These are phyloP conservation scores for Hemistola chrysoprasaria DNA, from an alignment of 2,888 invertebrate species.

Conservation along the genomic window DNA sequence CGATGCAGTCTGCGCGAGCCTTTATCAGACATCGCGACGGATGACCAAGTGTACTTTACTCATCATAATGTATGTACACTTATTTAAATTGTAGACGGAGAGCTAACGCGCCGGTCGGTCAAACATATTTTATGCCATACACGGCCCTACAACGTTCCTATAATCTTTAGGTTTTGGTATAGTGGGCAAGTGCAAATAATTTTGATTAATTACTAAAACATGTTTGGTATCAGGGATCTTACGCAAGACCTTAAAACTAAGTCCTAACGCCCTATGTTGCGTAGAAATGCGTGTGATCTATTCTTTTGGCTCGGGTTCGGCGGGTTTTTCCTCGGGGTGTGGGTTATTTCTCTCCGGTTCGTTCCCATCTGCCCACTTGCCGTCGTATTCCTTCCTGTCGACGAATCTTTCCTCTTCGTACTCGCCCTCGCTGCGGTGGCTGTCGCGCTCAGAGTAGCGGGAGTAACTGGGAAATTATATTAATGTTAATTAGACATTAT, in stretches of 20 bases:
- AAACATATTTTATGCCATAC: no score
- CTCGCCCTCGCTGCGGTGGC: slow-evolving; percentile 78
- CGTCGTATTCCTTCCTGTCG: slow-evolving; percentile 84
- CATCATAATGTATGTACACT: no score
- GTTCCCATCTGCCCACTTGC: slow-evolving; percentile 85
- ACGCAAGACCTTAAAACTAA: slow-evolving; percentile 6
- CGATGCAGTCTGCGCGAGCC: no score
- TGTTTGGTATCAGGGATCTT: slow-evolving; percentile 6
- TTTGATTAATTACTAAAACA: no score
- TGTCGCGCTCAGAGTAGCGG: slow-evolving; percentile 71
- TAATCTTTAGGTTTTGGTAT: no score
- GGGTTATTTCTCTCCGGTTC: slow-evolving; percentile 59
- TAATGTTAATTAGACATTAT: no score
- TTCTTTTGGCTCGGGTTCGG: slow-evolving; percentile 66
- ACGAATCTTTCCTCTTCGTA: slow-evolving; percentile 81
- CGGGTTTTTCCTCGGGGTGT: slow-evolving; percentile 58
- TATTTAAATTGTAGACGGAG: no score
- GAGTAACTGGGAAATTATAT: slow-evolving; percentile 51
- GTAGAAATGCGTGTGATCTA: slow-evolving; percentile 29
- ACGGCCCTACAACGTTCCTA: no score
- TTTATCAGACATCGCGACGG: no score
- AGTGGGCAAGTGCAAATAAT: no score
- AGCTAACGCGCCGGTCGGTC: no score
- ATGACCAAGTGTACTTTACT: no score
- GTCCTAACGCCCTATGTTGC: slow-evolving; percentile 3